Conservation (phyloP, 2,797 vertebrate genomes). For the Chelon labrosus region DNA sequence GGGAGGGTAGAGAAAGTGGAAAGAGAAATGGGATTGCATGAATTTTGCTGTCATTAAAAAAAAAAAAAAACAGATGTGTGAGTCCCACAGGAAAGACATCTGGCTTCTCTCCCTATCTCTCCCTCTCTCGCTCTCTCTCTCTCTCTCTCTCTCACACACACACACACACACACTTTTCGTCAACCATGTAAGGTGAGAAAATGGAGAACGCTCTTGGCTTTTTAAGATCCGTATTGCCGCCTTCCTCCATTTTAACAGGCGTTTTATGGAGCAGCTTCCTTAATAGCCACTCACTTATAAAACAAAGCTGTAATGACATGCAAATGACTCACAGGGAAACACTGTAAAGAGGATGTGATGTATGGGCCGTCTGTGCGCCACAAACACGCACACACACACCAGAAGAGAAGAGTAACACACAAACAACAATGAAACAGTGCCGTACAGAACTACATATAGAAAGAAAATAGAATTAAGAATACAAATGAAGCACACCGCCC, state of each 20-base stretch:
- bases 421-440: constrained; percentile 47
- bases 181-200: constrained; percentile 73
- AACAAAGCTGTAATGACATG: constrained; percentile 86
- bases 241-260: constrained; percentile 82
- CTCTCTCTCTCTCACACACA: constrained; percentile 31
- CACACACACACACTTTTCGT: constrained; percentile 53
- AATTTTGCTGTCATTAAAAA: constrained; percentile 91
- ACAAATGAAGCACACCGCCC: constrained; percentile 46
- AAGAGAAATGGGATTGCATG: constrained; percentile 86
- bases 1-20: constrained; percentile 72
- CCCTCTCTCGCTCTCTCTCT: constrained; percentile 12
- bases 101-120: constrained; percentile 72
- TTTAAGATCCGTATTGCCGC: constrained; percentile 81
- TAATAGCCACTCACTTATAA: constrained; percentile 86
- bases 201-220: constrained; percentile 75
- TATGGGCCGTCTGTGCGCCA: constrained; percentile 78
- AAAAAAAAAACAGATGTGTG: constrained; percentile 90
- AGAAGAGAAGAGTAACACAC: constrained; percentile 40
- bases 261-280: constrained; percentile 83
- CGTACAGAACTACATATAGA: constrained; percentile 29
- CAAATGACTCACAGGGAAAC: constrained; percentile 84
- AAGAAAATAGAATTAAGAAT: constrained; percentile 8
- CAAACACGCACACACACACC: constrained; percentile 53
- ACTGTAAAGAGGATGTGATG: constrained; percentile 85
- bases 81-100: constrained; percentile 91